Percentiles rank a stretch among this genome's conserved stretches.
phyloP scores from a whole-genome alignment of 2,113 vertebrate species.

The Scalopus aquaticus region DNA sequence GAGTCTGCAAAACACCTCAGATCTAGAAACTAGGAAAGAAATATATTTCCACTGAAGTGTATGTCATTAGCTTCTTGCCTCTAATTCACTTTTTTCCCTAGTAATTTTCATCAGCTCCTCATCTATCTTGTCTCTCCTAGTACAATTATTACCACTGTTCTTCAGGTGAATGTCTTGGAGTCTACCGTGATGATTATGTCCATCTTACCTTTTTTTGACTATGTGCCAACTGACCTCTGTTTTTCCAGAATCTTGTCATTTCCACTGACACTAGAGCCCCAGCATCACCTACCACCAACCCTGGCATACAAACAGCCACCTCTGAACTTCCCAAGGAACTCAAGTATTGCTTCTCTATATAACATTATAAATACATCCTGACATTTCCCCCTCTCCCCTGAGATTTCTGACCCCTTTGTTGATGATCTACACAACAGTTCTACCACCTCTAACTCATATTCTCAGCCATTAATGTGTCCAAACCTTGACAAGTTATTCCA shows the following conservation, averaged over 20 bases:
- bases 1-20: background rate
- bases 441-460: background rate
- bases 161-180: background rate
- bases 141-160: background rate
- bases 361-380: background rate
- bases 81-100: background rate
- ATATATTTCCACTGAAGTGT: background rate
- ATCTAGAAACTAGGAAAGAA: background rate
- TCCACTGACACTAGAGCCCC: background rate
- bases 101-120: background rate
- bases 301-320: background rate
- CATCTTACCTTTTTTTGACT: background rate
- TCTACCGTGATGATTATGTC: background rate
- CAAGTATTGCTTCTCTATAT: background rate
- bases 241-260: background rate
- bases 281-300: background rate
- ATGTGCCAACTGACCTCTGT: background rate
- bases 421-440: background rate
- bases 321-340: background rate
- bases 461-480: too few species aligned
- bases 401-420: background rate
- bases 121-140: background rate
- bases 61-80: background rate
- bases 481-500: background rate
- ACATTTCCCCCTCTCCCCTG: background rate